A percentile compares a stretch with the other conserved stretches of the same genome.
These are phyloP conservation scores for Camelus bactrianus DNA, from an alignment of 2,113 vertebrate genomes.

Conservation along the genomic window DNA sequence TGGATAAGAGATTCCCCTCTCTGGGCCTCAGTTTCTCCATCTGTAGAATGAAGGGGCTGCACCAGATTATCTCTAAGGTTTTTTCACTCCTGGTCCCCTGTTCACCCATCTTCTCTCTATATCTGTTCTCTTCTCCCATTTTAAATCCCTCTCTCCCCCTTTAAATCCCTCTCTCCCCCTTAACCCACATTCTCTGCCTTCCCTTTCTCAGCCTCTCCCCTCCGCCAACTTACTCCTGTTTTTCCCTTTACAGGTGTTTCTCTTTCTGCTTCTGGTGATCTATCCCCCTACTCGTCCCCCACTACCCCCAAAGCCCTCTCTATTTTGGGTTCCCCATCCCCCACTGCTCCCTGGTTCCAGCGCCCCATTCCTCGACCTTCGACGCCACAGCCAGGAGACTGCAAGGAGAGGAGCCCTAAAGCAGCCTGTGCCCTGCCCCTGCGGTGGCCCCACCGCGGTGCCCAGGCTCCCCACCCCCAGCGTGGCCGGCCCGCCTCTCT, in stretches of 20 bases:
- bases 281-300: not conserved
- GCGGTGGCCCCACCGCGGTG: not conserved
- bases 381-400: not conserved
- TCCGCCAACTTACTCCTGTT: not conserved
- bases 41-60: not conserved
- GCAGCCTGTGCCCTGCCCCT: not conserved
- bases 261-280: not conserved
- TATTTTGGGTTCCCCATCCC: not conserved
- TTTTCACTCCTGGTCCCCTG: not conserved
- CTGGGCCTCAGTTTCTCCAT: conserved; percentile 37
- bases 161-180: not conserved
- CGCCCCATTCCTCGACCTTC: not conserved
- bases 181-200: not conserved
- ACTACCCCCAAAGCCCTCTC: not conserved
- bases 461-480: not conserved
- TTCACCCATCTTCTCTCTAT: not conserved
- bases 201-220: not conserved
- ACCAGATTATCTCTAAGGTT: not conserved
- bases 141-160: not conserved
- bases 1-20: not conserved
- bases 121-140: not conserved
- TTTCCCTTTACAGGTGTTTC: not conserved
- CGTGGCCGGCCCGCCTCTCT: not conserved
- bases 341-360: not conserved
- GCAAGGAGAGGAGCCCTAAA: not conserved